Evolutionary conservation across 2,113 vertebrate genomes (phyloP).

Genomic region (Chaetodon trifascialis): DNA sequence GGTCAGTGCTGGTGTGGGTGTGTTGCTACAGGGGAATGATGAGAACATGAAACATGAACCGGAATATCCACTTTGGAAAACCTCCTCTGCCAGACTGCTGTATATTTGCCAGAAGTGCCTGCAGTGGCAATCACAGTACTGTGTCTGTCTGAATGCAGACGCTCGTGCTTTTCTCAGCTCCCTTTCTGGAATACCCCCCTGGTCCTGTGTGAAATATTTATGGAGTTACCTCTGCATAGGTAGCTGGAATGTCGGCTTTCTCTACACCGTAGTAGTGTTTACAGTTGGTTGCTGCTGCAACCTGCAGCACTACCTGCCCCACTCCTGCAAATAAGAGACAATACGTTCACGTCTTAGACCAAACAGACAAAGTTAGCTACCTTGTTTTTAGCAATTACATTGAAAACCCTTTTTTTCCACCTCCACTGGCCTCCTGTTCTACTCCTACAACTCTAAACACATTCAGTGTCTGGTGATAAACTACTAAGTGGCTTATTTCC

Average conservation of each 20-base stretch:
- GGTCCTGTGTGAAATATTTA: not conserved
- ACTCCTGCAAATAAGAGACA: constrained; percentile 86
- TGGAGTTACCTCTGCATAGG: constrained; percentile 95
- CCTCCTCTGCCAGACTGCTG: not conserved
- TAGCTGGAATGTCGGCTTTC: constrained; percentile 98
- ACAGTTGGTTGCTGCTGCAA: constrained; percentile 97
- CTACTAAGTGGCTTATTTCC: not conserved
- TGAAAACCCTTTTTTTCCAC: not conserved
- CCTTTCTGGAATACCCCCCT: not conserved
- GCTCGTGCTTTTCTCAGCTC: not conserved
- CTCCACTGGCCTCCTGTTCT: not conserved
- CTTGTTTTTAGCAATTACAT: not conserved
- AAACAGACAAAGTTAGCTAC: not conserved
- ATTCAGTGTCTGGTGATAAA: not conserved
- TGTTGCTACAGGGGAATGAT: not conserved
- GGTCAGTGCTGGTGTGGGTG: not conserved
- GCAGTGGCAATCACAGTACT: not conserved
- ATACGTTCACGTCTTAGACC: not conserved
- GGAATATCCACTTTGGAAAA: not conserved
- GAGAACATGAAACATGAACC: not conserved
- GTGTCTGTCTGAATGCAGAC: not conserved
- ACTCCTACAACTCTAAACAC: not conserved
- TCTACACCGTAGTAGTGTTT: constrained; percentile 99
- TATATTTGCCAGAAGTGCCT: constrained; percentile 6
- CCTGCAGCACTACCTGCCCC: constrained; percentile 98